Conservation (phyloP, 2,888 invertebrate genomes). For the Tiliacea aurago region DNA sequence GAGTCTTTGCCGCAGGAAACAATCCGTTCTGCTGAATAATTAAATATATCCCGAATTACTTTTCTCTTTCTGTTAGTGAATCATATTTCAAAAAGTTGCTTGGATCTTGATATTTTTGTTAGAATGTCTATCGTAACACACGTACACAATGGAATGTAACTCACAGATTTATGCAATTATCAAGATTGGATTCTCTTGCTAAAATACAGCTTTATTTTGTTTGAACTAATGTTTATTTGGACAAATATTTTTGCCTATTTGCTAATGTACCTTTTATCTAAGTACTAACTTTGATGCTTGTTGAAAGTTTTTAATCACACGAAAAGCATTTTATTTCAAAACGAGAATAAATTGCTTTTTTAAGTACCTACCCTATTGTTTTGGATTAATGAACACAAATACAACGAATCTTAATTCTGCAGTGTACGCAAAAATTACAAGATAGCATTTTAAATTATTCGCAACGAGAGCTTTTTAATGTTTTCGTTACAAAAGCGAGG, state of each 20-base stretch:
- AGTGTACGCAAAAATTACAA: neutral
- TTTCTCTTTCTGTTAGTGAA: conserved; percentile 63
- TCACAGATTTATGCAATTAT: conserved; percentile 5
- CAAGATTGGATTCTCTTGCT: conserved; percentile 2
- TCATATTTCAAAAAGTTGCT: conserved; percentile 66
- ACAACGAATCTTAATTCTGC: neutral
- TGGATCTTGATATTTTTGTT: conserved; percentile 50
- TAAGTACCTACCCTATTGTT: neutral
- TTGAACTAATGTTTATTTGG: conserved; percentile 1
- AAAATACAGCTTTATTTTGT: conserved; percentile 5
- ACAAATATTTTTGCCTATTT: neutral
- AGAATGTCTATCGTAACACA: conserved; percentile 12
- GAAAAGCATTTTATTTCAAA: neutral
- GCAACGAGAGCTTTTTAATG: neutral
- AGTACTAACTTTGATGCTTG: neutral
- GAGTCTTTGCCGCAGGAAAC: conserved; percentile 62
- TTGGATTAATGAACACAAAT: neutral
- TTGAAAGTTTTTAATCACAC: neutral
- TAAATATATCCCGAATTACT: conserved; percentile 69
- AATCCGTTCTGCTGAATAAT: conserved; percentile 70
- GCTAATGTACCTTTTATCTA: neutral
- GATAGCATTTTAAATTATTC: neutral
- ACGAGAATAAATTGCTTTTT: neutral
- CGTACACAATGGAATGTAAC: neutral
- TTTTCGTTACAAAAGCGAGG: neutral